A percentile compares a stretch with the other conserved stretches of the same genome.
Conservation (phyloP, 2,797 vertebrate species). For the Glyptemys insculpta region DNA sequence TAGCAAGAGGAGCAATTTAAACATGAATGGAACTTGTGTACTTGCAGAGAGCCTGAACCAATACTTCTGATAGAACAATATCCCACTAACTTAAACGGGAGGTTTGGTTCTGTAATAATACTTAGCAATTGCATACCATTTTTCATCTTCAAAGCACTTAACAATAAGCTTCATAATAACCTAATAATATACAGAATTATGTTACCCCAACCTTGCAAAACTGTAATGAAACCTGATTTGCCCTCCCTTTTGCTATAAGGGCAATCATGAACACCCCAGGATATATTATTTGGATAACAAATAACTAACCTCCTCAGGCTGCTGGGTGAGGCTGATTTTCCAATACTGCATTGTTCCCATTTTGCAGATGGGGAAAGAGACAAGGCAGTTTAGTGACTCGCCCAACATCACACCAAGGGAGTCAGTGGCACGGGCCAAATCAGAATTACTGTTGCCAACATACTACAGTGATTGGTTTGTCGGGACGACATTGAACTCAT, state of each 20-base stretch:
- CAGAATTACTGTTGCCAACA: no score
- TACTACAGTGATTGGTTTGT: no score
- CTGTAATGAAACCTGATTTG: not conserved
- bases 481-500: no score
- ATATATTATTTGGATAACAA: not conserved
- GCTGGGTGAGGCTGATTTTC: no score
- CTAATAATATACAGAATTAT: not conserved
- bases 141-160: not conserved
- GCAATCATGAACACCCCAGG: not conserved
- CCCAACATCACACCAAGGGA: not conserved
- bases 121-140: not conserved
- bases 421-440: no score
- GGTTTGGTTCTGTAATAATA: not conserved
- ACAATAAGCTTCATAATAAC: not conserved
- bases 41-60: not conserved
- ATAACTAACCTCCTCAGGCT: not conserved
- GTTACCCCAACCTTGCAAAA: not conserved
- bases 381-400: not conserved
- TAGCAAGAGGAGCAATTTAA: not conserved
- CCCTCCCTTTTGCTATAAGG: not conserved
- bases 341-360: no score
- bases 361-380: not conserved
- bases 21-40: not conserved
- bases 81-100: not conserved
- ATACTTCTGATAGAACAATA: not conserved